Evolutionary conservation across 2,797 vertebrate species (phyloP).

Genomic region (Coccyzus lansbergi): DNA sequence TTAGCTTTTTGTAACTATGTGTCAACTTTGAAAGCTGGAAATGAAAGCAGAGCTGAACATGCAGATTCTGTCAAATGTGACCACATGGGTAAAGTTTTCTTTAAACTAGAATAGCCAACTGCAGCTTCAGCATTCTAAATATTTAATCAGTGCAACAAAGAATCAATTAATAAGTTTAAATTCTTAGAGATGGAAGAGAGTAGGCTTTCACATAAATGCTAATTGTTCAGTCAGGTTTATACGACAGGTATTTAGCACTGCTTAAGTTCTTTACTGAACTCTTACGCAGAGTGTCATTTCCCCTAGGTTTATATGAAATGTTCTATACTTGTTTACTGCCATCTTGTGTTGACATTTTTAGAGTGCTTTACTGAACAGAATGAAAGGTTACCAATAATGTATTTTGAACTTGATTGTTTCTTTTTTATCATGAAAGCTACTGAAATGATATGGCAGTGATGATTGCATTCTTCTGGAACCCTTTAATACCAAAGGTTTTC

Average conservation of each 20-base stretch:
- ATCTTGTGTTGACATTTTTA: constrained; percentile 76
- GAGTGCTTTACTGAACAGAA: neutral
- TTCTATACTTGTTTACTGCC: constrained; percentile 77
- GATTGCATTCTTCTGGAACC: neutral
- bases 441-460: neutral
- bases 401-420: neutral
- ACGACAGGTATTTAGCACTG: constrained; percentile 20
- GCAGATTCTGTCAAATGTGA: neutral
- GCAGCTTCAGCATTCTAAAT: constrained; percentile 37
- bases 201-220: constrained; percentile 15
- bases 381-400: neutral
- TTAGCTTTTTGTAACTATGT: constrained; percentile 78
- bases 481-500: neutral
- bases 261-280: neutral
- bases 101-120: constrained; percentile 13
- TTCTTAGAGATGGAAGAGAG: constrained; percentile 28
- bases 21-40: constrained; percentile 79
- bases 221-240: neutral
- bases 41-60: constrained; percentile 18
- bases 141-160: neutral
- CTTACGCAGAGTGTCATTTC: neutral
- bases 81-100: neutral
- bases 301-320: neutral
- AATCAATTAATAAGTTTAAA: constrained; percentile 41
- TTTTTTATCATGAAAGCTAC: neutral